phyloP scores from a whole-genome alignment of 2,888 invertebrate genomes.

The Hemithea aestivaria region DNA sequence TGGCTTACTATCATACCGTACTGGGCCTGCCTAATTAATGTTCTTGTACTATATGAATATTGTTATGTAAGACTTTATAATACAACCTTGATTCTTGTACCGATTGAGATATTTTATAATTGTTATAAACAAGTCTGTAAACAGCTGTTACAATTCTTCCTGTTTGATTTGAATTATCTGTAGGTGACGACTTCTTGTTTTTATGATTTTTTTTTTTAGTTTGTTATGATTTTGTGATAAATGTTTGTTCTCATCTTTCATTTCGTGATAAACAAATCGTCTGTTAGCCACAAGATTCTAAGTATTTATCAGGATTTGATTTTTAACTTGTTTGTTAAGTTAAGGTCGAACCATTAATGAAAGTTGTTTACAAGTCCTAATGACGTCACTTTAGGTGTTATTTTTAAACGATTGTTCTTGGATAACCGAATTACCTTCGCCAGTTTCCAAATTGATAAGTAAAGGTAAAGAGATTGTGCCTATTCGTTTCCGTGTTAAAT shows the following conservation, averaged over 20 bases:
- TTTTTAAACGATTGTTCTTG: constrained; percentile 17
- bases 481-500: constrained; percentile 56
- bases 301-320: neutral
- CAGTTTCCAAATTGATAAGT: constrained; percentile 45
- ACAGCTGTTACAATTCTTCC: constrained; percentile 31
- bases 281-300: neutral
- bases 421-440: constrained; percentile 54
- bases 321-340: neutral
- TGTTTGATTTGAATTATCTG: constrained; percentile 29
- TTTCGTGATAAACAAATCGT: neutral
- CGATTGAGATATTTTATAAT: constrained; percentile 61
- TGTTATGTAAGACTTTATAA: constrained; percentile 20
- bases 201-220: constrained; percentile 3
- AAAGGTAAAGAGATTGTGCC: constrained; percentile 57
- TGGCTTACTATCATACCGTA: constrained; percentile 35
- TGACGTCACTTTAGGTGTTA: constrained; percentile 17
- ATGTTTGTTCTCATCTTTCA: neutral
- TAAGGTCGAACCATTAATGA: constrained; percentile 15
- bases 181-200: constrained; percentile 6
- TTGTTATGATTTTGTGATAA: constrained; percentile 1
- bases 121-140: constrained; percentile 38
- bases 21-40: constrained; percentile 57
- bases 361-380: constrained; percentile 17
- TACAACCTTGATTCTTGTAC: constrained; percentile 63
- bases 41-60: constrained; percentile 29